Conservation (phyloP, 2,113 vertebrate species). For the Gambusia affinis region DNA sequence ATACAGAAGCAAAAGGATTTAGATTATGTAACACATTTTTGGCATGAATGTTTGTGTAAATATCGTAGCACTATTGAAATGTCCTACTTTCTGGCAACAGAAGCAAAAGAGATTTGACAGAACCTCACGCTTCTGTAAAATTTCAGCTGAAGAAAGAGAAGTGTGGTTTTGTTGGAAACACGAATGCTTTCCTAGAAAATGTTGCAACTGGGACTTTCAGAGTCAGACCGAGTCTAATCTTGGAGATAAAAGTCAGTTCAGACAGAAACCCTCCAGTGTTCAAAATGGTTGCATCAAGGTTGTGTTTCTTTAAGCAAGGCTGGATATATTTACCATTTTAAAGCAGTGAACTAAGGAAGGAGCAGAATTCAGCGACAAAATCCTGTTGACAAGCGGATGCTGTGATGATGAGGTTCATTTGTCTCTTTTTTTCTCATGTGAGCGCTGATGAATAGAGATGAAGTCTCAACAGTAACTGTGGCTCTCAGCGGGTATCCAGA, state of each 20-base stretch:
- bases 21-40: too few relatives aligned
- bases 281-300: conserved; percentile 23
- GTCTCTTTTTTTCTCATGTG: not conserved
- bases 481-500: not conserved
- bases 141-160: not conserved
- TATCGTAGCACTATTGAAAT: too few relatives aligned
- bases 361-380: not conserved
- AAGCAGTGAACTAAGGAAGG: conserved; percentile 2
- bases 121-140: not conserved
- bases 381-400: not conserved
- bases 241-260: conserved; percentile 15
- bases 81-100: too few relatives aligned
- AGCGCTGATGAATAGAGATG: not conserved
- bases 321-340: conserved; percentile 15
- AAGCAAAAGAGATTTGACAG: not conserved
- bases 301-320: conserved; percentile 14
- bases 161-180: not conserved
- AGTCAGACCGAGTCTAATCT: conserved; percentile 5
- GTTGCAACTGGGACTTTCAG: not conserved
- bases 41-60: too few relatives aligned
- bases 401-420: not conserved
- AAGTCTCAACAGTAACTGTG: not conserved
- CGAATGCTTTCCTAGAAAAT: not conserved
- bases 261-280: conserved; percentile 16
- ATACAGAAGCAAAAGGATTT: not conserved